Conservation (phyloP, 2,797 vertebrate genomes). For the Hapalemur alaotrensis region DNA sequence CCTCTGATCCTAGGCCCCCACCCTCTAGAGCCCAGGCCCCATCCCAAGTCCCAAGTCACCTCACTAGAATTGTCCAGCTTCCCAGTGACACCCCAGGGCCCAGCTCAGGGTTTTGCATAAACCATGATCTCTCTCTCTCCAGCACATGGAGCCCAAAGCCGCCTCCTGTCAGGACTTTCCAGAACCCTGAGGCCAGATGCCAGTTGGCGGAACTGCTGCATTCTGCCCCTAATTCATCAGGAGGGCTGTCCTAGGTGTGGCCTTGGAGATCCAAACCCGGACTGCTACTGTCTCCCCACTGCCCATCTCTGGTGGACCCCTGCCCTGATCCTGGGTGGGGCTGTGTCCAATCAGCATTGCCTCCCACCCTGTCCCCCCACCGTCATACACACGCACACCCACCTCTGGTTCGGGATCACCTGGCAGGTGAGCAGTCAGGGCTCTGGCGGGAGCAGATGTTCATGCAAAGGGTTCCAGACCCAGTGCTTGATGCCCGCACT, state of each 20-base stretch:
- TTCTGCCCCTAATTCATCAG: neutral
- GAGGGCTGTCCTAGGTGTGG: neutral
- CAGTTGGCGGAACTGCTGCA: neutral
- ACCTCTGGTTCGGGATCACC: neutral
- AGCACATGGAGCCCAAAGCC: neutral
- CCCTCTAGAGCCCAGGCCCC: neutral
- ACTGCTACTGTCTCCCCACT: neutral
- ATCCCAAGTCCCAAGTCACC: neutral
- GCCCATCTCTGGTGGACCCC: neutral
- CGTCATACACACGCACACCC: accelerated
- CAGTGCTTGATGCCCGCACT: no score
- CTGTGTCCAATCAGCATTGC: neutral
- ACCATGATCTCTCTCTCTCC: neutral
- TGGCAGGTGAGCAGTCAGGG: neutral
- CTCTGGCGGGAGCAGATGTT: neutral
- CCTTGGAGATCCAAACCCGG: neutral
- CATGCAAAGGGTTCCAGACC: neutral
- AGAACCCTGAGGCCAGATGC: neutral
- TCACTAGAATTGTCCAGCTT: neutral
- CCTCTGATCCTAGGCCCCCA: neutral
- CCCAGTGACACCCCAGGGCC: neutral
- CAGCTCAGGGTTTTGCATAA: neutral
- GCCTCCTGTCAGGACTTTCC: neutral
- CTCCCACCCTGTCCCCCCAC: neutral
- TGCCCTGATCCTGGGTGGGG: neutral